A percentile compares a stretch with the other conserved stretches of the same genome.
Conservation (phyloP, 1,140 invertebrate genomes). For the Aphaenogaster rudis region DNA sequence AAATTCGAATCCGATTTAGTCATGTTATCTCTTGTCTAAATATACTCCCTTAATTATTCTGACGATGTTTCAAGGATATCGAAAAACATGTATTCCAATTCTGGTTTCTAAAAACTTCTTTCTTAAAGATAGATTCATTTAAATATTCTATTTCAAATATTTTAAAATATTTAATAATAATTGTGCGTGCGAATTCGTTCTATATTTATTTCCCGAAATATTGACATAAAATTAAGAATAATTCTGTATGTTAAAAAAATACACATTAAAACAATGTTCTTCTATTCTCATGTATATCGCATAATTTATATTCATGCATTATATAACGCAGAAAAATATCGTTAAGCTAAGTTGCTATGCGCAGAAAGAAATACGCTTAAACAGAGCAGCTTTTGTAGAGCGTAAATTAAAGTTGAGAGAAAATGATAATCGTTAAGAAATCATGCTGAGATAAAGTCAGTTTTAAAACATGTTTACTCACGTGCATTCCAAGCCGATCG, state of each 20-base stretch:
- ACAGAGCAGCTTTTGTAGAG: neutral
- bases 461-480: slow-evolving; percentile 88
- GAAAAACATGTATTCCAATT: neutral
- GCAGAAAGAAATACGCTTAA: slow-evolving; percentile 21
- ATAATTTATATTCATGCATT: slow-evolving; percentile 56
- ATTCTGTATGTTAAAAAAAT: neutral
- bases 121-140: neutral
- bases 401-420: slow-evolving; percentile 3
- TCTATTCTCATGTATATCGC: slow-evolving; percentile 25
- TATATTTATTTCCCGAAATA: neutral
- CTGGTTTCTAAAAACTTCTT: neutral
- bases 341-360: neutral
- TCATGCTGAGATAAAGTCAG: slow-evolving; percentile 26
- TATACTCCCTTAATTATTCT: neutral
- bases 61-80: neutral
- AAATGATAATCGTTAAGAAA: slow-evolving; percentile 38
- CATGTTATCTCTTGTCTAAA: slow-evolving; percentile 3
- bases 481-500: slow-evolving; percentile 96
- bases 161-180: slow-evolving; percentile 20
- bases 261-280: neutral
- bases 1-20: neutral
- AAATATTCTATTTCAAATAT: neutral
- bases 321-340: slow-evolving; percentile 22
- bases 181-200: neutral
- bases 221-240: neutral